Evolutionary conservation across 2,113 vertebrate species (phyloP), one percentile per base, ranked within the genome.

Genomic region (Coturnix japonica): DNA sequence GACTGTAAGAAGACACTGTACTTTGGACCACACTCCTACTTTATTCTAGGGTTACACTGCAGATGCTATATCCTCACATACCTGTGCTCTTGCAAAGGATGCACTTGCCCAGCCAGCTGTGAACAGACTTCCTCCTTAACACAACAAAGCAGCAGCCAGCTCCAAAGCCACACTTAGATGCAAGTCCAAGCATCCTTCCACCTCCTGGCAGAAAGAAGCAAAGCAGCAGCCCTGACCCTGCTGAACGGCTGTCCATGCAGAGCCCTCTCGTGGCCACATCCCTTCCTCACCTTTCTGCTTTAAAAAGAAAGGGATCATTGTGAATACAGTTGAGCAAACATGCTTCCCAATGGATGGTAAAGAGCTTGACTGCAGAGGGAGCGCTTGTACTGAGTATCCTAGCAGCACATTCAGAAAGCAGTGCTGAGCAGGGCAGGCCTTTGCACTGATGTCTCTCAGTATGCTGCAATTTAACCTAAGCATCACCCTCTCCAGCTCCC

Each of bases 201-300:
- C 5, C 1, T 57, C 30, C 54, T 57, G 22, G 19, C 41, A 67
- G 60, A 30, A 54, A 10, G 8, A 2, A 74, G n/a, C 20, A 31
- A 4, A 6, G 54, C 46, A 66, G 39, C 79, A 44, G 67, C 56
- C 35, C 13, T 12, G 7, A 4, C 28, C 15, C 9, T 31, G 1
- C 14, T 6, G 20, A 28, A 22, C 19, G 19, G 21, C 16, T 39
- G 81, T 77, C 90, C 73, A 2, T 8, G 51, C 59, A 69, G 91
- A 60, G 93, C 93, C 95, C 90, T 90, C 94, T 93, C 1, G 64
- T 90, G 95, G 94, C 43, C 88, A 83, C 63, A 23, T 33, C 17
- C 33, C 49, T 53, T n/a, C 49, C n/a, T 35, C 17, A 0, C 41
- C 33, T 41, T 57, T 21, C 28, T 19, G 7, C 20, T 31, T 31